Evolutionary conservation across 2,888 invertebrate genomes (phyloP).

Genomic region (Ormyrus nitidulus): DNA sequence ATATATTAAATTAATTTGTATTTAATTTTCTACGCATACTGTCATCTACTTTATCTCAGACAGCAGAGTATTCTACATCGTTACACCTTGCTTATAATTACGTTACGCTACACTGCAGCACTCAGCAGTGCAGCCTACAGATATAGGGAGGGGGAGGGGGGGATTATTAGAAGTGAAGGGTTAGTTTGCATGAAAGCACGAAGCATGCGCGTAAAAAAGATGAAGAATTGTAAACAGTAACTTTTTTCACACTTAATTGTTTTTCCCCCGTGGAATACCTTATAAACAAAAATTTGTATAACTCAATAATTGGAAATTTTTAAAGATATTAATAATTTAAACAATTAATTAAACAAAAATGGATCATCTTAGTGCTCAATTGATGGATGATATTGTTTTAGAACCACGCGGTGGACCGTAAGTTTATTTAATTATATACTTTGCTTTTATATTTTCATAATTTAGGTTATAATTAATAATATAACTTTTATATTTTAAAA

Average conservation of each 20-base stretch:
- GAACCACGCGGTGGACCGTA: conserved; percentile 60
- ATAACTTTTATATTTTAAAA: not conserved
- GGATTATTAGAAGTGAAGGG: not conserved
- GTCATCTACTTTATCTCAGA: too few species aligned
- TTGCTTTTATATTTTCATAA: not conserved
- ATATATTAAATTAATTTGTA: too few species aligned
- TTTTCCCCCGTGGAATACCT: not conserved
- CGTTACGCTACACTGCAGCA: too few species aligned
- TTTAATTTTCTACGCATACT: too few species aligned
- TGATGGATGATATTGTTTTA: conserved; percentile 67
- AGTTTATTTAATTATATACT: conserved; percentile 39
- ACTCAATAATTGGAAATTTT: not conserved
- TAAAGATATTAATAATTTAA: not conserved
- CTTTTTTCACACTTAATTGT: too few species aligned
- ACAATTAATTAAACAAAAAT: conserved; percentile 56
- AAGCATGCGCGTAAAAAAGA: too few species aligned
- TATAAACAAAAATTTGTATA: conserved; percentile 15
- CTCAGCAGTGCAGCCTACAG: too few species aligned
- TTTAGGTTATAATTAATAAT: not conserved
- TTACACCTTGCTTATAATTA: too few species aligned
- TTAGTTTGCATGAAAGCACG: not conserved
- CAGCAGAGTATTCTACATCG: too few species aligned
- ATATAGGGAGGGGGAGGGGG: not conserved
- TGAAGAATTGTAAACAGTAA: too few species aligned
- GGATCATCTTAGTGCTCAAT: conserved; percentile 64